These are phyloP conservation scores for Sclerurus mexicanus DNA, from an alignment of 2,113 vertebrate genomes.

Conservation along the genomic window DNA sequence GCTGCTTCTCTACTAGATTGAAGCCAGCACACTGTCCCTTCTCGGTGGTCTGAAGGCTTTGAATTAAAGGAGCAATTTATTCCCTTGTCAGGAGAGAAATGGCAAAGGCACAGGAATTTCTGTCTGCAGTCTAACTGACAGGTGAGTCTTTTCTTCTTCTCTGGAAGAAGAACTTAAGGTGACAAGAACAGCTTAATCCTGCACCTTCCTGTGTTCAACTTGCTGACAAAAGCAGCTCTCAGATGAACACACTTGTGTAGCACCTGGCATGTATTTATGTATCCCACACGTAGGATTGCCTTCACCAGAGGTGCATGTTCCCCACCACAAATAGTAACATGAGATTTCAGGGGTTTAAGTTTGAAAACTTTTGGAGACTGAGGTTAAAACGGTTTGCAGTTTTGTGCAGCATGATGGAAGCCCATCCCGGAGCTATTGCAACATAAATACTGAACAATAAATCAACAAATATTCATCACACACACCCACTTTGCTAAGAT, in stretches of 20 bases:
- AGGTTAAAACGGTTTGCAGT: background rate
- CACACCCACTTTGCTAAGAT: background rate
- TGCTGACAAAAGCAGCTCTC: background rate
- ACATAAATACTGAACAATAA: background rate
- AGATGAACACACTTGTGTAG: background rate
- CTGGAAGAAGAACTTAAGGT: background rate
- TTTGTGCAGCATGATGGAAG: background rate
- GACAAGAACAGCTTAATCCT: slow-evolving; percentile 34
- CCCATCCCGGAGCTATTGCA: background rate
- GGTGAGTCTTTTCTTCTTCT: background rate
- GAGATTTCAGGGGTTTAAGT: background rate
- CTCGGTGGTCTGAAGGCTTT: background rate
- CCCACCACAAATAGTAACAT: background rate
- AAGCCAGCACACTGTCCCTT: background rate
- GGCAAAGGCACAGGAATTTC: background rate
- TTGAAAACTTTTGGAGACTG: background rate
- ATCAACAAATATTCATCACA: background rate
- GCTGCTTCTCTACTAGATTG: background rate
- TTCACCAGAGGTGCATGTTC: background rate
- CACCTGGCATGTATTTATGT: background rate
- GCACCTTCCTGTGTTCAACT: background rate
- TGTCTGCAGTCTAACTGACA: background rate
- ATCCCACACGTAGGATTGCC: background rate
- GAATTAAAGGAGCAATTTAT: background rate
- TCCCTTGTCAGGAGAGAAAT: slow-evolving; percentile 15